A percentile compares a stretch with the other conserved stretches of the same genome.
These are phyloP conservation scores for Armadillidium nasatum DNA, from an alignment of 1,140 invertebrate species.

Conservation along the genomic window DNA sequence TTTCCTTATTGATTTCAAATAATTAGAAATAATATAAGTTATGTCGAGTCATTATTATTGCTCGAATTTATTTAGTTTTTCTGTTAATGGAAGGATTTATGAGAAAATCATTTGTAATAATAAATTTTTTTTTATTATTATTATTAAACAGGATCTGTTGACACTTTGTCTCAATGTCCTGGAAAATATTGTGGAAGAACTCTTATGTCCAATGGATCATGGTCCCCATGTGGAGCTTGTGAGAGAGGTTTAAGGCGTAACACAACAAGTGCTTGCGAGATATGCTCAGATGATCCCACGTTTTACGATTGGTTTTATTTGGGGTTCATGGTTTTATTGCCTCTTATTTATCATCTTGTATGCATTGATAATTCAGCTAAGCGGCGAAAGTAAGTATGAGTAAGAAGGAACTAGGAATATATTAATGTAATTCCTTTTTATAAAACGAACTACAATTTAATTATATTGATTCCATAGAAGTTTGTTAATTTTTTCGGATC, in stretches of 20 bases:
- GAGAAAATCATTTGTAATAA: no score
- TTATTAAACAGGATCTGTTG: conserved; percentile 32
- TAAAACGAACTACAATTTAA: no score
- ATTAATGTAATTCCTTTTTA: no score
- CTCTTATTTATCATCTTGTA: conserved; percentile 81
- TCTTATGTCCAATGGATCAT: conserved; percentile 47
- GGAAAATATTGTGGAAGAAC: conserved; percentile 46
- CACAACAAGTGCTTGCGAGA: conserved; percentile 63
- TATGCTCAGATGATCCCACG: conserved; percentile 67
- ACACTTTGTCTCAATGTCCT: conserved; percentile 40
- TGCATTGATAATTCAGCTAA: conserved; percentile 80
- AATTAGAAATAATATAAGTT: no score
- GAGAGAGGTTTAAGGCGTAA: conserved; percentile 63
- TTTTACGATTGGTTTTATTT: conserved; percentile 94
- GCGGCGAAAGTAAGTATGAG: conserved; percentile 63
- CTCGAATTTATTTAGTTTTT: no score
- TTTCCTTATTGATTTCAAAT: no score
- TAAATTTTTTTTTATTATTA: no score
- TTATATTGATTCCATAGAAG: no score
- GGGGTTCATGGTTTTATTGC: conserved; percentile 82
- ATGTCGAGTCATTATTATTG: no score
- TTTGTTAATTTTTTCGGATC: no score
- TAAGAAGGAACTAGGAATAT: no score
- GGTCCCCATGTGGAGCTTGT: conserved; percentile 77
- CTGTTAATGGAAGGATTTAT: no score